Evolutionary conservation across 1,140 invertebrate species (phyloP).

Genomic region (Brachionus asplanchnoidis): DNA sequence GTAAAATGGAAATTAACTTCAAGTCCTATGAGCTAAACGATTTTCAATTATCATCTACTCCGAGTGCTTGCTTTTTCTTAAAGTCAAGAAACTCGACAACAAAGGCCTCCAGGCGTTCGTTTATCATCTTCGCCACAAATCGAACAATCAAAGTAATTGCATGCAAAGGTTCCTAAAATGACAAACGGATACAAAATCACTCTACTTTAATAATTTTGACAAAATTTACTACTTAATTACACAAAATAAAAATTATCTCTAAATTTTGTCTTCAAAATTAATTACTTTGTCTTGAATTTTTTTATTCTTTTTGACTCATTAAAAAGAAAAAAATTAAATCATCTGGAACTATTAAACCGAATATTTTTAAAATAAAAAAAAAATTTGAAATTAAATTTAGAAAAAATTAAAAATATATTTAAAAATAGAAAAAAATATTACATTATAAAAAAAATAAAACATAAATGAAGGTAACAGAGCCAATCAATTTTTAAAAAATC

Average conservation of each 20-base stretch:
- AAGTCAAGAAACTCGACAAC: slow-evolving; percentile 21
- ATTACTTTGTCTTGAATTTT: not conserved
- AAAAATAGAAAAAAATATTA: too few species aligned
- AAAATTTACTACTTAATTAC: not conserved
- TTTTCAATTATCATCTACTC: slow-evolving; percentile 36
- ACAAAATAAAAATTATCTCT: not conserved
- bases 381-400: too few species aligned
- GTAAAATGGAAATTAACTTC: not conserved
- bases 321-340: not conserved
- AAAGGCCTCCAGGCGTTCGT: not conserved
- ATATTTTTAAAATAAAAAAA: too few species aligned
- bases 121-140: not conserved
- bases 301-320: not conserved
- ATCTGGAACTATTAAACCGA: too few species aligned
- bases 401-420: too few species aligned
- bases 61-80: not conserved
- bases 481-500: too few species aligned
- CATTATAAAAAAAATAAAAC: too few species aligned
- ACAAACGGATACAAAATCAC: not conserved
- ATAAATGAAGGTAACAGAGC: too few species aligned
- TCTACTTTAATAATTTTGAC: not conserved
- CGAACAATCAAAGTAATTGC: slow-evolving; percentile 26
- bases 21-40: not conserved
- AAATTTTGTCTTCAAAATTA: not conserved
- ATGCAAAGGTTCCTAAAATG: not conserved